Evolutionary conservation across 2,797 vertebrate species (phyloP), one percentile per base, ranked within the genome.

Genomic region (Prunella strophiata): DNA sequence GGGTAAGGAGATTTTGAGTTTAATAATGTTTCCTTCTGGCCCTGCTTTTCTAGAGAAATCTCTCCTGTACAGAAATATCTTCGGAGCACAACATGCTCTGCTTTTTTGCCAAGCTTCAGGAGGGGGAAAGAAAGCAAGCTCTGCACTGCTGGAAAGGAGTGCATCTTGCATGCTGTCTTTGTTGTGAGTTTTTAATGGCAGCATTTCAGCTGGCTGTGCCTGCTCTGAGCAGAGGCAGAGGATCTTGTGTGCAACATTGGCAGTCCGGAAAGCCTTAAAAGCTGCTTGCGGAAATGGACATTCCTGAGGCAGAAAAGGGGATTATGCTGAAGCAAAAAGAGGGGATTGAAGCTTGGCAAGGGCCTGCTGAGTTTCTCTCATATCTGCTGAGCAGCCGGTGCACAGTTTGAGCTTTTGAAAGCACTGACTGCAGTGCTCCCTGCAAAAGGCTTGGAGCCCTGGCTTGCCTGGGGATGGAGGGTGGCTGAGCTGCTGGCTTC

Each of bases 1-100:
- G 99, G 98, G 99, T 99, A 97, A 98, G 98, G 51, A 84, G 76
- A 63, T 89, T 89, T 50, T 61, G 55, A 58, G 27, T 75, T 94
- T 76, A 92, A 62, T 59, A 66, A 62, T 10, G 43, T 78, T 94
- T 90, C 88, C 81, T 89, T 93, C 76, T 91, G 65, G 74, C 50
- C 63, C 75, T 61, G n/a, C 66, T 96, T 91, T 85, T 90, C 86
- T 74, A 38, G 67, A 95, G 95, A 95, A 92, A 74, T 95, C 80
- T 95, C 71, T 95, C 63, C 86, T 87, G 86, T 92, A 85, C 45
- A 54, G 92, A 96, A 94, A 91, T 86, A 89, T 89, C 74, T 92
- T 93, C 77, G 87, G 87, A 90, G 70, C 77, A 91, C 83, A 91
- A 79, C 91, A n/a, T 74, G 83, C 92, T 94, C 74, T 74, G 90